phyloP scores from a whole-genome alignment of 2,113 vertebrate species.

The Platysteira castanea region DNA sequence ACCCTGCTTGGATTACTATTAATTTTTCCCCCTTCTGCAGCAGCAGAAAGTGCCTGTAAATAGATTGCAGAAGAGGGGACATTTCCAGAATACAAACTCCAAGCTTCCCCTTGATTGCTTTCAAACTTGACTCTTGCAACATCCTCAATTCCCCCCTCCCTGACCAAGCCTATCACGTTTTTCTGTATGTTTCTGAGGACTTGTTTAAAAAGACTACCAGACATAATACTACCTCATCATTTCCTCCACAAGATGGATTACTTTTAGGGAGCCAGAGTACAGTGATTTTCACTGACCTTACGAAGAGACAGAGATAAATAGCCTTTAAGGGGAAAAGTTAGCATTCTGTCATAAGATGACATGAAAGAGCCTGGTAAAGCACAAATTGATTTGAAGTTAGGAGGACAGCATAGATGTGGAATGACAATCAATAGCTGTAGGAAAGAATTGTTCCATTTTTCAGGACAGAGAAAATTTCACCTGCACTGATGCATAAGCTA shows the following conservation, averaged over 20 bases:
- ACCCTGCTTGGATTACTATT: conserved; percentile 45
- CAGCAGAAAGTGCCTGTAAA: neutral
- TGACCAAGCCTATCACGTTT: neutral
- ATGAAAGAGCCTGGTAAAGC: conserved; percentile 46
- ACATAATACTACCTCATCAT: conserved; percentile 30
- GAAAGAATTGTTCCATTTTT: conserved; percentile 44
- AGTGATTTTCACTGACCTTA: conserved; percentile 53
- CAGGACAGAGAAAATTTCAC: conserved; percentile 20
- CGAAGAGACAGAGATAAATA: conserved; percentile 52
- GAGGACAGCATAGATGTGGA: conserved; percentile 17
- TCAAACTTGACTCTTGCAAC: neutral
- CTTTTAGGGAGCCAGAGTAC: neutral
- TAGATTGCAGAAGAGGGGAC: neutral
- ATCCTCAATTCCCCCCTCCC: neutral
- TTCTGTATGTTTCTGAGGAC: neutral
- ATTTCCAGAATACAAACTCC: conserved; percentile 24
- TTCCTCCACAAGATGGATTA: conserved; percentile 27
- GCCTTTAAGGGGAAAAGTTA: conserved; percentile 34
- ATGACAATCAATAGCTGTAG: conserved; percentile 30
- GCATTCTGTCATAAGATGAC: conserved; percentile 21
- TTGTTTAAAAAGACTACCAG: conserved; percentile 39
- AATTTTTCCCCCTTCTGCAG: neutral
- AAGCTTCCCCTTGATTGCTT: conserved; percentile 17
- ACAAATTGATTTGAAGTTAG: conserved; percentile 55
- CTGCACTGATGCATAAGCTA: neutral